Conservation (phyloP, 2,797 vertebrate species). For the Enoplosus armatus region DNA sequence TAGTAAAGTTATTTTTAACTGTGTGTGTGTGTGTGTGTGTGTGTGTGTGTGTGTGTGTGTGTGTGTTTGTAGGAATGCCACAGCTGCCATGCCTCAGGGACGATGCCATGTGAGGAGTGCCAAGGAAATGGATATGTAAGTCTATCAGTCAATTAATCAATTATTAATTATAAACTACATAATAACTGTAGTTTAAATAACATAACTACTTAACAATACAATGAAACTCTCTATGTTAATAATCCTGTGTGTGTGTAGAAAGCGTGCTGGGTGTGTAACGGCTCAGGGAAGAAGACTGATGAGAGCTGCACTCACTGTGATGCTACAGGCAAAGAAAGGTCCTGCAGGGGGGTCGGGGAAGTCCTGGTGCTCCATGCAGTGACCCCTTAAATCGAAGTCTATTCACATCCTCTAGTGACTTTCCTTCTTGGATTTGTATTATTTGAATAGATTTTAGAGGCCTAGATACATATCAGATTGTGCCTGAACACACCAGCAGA, state of each 20-base stretch:
- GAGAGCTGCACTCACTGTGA: conserved; percentile 50
- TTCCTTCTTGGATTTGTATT: not conserved
- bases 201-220: not conserved
- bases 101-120: conserved; percentile 46
- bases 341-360: not conserved
- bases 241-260: conserved; percentile 54
- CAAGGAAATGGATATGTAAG: conserved; percentile 69
- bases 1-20: conserved; percentile 24
- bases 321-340: conserved; percentile 67
- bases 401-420: rapidly evolving
- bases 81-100: conserved; percentile 54
- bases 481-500: not conserved
- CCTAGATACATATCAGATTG: not conserved
- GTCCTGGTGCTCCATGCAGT: not conserved
- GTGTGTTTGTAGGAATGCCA: conserved; percentile 67
- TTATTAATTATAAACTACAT: not conserved
- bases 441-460: not conserved
- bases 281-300: conserved; percentile 26
- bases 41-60: not conserved
- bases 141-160: not conserved
- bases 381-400: not conserved
- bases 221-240: not conserved
- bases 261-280: conserved; percentile 59
- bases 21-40: not conserved
- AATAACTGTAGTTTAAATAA: not conserved